Evolutionary conservation across 2,113 vertebrate species (phyloP).

Genomic region (Vimba vimba): DNA sequence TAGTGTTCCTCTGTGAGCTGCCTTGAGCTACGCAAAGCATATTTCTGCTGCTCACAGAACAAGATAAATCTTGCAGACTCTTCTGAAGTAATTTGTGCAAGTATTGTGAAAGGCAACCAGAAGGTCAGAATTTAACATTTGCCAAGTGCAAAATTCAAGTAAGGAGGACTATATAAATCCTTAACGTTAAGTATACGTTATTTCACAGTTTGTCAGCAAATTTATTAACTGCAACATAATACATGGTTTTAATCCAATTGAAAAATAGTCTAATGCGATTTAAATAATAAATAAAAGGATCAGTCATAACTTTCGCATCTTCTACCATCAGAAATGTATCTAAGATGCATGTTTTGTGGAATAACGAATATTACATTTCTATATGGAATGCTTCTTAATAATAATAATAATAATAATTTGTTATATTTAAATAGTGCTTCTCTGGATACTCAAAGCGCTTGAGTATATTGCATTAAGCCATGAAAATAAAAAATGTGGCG

Average conservation of each 20-base stretch:
- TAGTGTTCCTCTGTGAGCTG: slow-evolving; percentile 37
- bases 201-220: slow-evolving; percentile 1
- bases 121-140: neutral
- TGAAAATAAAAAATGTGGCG: neutral
- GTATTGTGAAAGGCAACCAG: slow-evolving; percentile 2
- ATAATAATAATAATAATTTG: no score
- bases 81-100: neutral
- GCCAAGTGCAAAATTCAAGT: neutral
- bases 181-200: neutral
- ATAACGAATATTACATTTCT: neutral
- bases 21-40: slow-evolving; percentile 41
- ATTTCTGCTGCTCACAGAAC: slow-evolving; percentile 40
- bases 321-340: neutral
- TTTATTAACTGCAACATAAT: neutral
- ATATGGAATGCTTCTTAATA: neutral
- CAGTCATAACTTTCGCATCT: no score
- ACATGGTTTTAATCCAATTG: neutral
- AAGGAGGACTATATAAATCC: neutral
- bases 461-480: neutral
- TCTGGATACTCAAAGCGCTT: no score
- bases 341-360: neutral
- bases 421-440: no score
- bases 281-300: neutral
- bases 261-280: neutral
- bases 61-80: slow-evolving; percentile 52